These are phyloP conservation scores for Athene noctua DNA, from an alignment of 2,113 vertebrate genomes.

Conservation along the genomic window DNA sequence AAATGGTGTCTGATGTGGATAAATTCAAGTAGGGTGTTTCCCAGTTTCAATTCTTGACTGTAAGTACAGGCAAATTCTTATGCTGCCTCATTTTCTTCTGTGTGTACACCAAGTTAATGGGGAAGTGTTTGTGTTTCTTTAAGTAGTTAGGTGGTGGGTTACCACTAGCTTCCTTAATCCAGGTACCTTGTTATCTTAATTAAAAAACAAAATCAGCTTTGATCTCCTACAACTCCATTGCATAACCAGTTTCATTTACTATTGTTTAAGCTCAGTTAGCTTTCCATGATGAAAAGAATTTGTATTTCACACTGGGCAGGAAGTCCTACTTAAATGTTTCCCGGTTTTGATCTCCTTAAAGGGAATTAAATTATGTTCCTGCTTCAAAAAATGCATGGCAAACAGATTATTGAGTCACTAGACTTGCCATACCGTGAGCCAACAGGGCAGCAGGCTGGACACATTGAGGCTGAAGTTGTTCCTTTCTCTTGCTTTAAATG, in stretches of 20 bases:
- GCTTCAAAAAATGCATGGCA: not conserved
- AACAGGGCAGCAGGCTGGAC: not conserved
- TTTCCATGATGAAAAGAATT: conserved; percentile 70
- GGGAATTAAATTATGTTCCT: conserved; percentile 61
- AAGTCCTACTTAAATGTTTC: conserved; percentile 69
- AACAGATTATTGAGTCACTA: conserved; percentile 15
- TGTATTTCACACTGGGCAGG: conserved; percentile 68
- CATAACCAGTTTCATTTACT: conserved; percentile 63
- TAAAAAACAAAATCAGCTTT: conserved; percentile 68
- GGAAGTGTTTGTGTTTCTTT: conserved; percentile 48
- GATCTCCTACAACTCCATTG: conserved; percentile 57
- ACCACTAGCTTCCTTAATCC: conserved; percentile 60
- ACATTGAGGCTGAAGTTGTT: not conserved
- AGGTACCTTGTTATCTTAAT: conserved; percentile 69
- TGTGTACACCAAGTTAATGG: conserved; percentile 5
- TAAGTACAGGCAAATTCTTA: not conserved
- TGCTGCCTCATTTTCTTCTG: not conserved
- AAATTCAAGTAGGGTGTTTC: not conserved
- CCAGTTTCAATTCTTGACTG: not conserved
- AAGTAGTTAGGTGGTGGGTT: conserved; percentile 26
- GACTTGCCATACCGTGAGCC: not conserved
- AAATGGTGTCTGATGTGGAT: not conserved
- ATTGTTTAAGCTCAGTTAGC: conserved; percentile 63
- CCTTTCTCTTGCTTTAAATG: not conserved
- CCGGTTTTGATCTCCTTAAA: conserved; percentile 67